These are phyloP conservation scores for Strigops habroptila DNA, from an alignment of 2,113 vertebrate species.

Conservation along the genomic window DNA sequence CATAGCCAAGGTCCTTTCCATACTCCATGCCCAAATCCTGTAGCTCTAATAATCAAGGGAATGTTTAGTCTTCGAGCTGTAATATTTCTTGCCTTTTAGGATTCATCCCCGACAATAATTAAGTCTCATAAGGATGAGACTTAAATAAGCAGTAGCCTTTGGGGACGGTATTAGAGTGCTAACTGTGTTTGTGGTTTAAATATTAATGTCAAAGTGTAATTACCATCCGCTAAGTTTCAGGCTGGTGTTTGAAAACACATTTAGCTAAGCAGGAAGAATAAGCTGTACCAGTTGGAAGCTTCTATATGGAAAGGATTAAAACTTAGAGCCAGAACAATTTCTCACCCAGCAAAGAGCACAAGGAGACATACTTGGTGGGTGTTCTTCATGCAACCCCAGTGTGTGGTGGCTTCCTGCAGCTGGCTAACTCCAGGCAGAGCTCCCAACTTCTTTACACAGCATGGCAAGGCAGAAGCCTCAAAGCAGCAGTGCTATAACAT, in stretches of 20 bases:
- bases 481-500: not conserved
- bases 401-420: not conserved
- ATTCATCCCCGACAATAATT: constrained; percentile 75
- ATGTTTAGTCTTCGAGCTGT: constrained; percentile 24
- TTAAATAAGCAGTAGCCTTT: constrained; percentile 68
- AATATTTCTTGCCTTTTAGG: constrained; percentile 57
- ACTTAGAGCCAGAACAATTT: not conserved
- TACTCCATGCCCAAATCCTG: not conserved
- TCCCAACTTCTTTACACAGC: not conserved
- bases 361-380: not conserved
- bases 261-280: constrained; percentile 27
- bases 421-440: not conserved
- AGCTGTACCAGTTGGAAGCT: constrained; percentile 18
- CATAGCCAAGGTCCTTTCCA: not conserved
- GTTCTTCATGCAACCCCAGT: not conserved
- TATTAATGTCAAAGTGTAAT: constrained; percentile 77
- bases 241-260: constrained; percentile 51
- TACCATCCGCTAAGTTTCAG: constrained; percentile 54
- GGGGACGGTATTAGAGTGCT: constrained; percentile 67
- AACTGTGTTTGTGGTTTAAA: constrained; percentile 78
- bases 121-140: constrained; percentile 70
- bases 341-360: not conserved
- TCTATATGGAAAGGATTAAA: not conserved
- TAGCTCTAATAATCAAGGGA: not conserved
- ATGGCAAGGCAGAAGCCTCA: not conserved